Conservation (phyloP, 35 echinoderm and acorn worm species). For the Stichopus chloronotus region DNA sequence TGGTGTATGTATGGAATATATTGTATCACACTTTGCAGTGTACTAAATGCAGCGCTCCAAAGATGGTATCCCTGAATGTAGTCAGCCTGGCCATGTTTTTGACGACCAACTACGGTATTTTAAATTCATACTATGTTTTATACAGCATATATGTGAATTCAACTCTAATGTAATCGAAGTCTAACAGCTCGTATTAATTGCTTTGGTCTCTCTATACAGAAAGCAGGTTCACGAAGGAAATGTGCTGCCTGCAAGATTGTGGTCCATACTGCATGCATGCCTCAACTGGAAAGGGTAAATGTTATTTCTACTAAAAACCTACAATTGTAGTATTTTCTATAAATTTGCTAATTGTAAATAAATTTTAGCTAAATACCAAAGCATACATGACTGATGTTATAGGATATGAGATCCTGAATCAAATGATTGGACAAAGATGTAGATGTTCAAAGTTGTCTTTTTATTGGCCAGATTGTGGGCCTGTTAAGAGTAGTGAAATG, state of each 20-base stretch:
- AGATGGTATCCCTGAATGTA: no score
- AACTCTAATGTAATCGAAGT: no score
- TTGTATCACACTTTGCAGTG: no score
- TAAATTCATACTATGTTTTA: background rate
- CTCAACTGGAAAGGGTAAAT: constrained; percentile 94
- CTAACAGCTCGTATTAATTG: no score
- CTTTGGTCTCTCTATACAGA: constrained; percentile 63
- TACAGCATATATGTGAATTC: background rate
- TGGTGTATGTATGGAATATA: no score
- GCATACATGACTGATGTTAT: background rate
- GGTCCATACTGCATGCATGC: constrained; percentile 99
- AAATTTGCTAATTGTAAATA: background rate
- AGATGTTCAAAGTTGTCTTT: no score
- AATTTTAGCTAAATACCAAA: background rate
- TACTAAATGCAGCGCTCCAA: no score
- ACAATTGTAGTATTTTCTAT: background rate
- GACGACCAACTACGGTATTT: background rate
- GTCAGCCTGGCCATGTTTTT: no score
- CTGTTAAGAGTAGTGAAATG: no score
- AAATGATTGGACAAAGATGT: no score
- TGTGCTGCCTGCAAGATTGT: constrained; percentile 95
- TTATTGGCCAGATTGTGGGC: no score
- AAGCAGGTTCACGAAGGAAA: constrained; percentile 93
- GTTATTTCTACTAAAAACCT: background rate
- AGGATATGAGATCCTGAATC: background rate